Evolutionary conservation across 2,113 vertebrate species (phyloP).

Genomic region (Lethenteron reissneri): DNA sequence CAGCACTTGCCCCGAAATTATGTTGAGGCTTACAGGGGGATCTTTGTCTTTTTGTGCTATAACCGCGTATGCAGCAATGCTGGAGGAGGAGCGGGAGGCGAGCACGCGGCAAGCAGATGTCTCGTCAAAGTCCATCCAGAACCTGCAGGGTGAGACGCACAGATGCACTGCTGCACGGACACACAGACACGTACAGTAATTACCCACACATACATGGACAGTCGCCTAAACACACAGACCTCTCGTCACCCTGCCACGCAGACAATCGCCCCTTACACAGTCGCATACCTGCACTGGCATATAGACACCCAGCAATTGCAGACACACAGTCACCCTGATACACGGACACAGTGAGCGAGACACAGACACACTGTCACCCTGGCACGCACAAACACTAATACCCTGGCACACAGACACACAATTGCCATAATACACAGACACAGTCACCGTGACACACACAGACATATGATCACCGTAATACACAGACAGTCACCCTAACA

Average conservation of each 20-base stretch:
- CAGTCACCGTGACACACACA: not conserved
- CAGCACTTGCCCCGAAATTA: no score
- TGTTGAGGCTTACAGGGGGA: no score
- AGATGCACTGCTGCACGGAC: not conserved
- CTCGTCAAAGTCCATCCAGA: not conserved
- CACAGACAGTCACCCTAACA: not conserved
- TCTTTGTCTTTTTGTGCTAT: no score
- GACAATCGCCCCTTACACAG: not conserved
- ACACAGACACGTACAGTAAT: not conserved
- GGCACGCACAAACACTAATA: not conserved
- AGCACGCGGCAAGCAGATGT: constrained; percentile 3
- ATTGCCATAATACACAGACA: not conserved
- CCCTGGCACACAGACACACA: not conserved
- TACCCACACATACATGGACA: not conserved
- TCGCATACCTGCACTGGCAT: not conserved
- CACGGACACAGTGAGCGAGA: not conserved
- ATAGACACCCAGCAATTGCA: not conserved
- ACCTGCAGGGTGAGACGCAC: constrained; percentile 1
- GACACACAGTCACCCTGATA: not conserved
- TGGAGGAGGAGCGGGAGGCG: constrained; percentile 1
- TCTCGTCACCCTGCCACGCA: not conserved
- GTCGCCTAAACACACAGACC: not conserved
- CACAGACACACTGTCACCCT: not conserved
- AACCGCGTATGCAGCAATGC: not conserved
- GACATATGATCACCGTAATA: not conserved